Evolutionary conservation across 2,113 vertebrate genomes (phyloP).

Genomic region (Hylia prasina): DNA sequence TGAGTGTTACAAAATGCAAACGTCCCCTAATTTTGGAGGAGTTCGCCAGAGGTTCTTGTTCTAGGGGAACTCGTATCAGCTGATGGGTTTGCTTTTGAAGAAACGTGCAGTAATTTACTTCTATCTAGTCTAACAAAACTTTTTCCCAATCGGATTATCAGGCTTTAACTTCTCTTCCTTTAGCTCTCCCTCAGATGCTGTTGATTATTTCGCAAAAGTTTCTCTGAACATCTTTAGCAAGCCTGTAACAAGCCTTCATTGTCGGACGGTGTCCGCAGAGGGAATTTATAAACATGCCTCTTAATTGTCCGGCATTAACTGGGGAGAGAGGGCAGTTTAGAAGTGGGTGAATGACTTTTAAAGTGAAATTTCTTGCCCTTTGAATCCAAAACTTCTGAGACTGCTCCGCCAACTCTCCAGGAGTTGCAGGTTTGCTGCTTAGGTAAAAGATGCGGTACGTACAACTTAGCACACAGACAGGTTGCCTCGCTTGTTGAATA

Average conservation of each 20-base stretch:
- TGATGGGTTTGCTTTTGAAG: conserved; percentile 20
- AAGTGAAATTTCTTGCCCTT: conserved; percentile 42
- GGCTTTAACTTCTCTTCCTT: conserved; percentile 65
- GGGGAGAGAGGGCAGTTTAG: conserved; percentile 20
- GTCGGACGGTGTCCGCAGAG: conserved; percentile 11
- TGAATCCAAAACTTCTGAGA: conserved; percentile 59
- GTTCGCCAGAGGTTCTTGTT: conserved; percentile 43
- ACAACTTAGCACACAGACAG: conserved; percentile 3
- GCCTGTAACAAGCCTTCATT: not conserved
- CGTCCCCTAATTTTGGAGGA: conserved; percentile 20
- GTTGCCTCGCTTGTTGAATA: conserved; percentile 19
- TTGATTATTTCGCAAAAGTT: conserved; percentile 66
- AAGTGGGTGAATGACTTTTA: conserved; percentile 13
- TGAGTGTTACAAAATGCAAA: conserved; percentile 6
- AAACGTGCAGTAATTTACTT: not conserved
- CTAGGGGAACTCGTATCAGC: conserved; percentile 28
- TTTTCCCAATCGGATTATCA: conserved; percentile 52
- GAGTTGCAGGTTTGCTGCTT: conserved; percentile 51
- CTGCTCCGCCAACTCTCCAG: conserved; percentile 26
- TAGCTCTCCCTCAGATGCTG: conserved; percentile 48
- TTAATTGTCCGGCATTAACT: conserved; percentile 13
- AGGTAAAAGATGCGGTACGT: conserved; percentile 28
- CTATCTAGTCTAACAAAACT: conserved; percentile 58
- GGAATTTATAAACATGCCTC: conserved; percentile 5
- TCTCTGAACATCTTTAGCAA: conserved; percentile 24